phyloP scores from a whole-genome alignment of 2,113 vertebrate species.

The Silurus asotus region DNA sequence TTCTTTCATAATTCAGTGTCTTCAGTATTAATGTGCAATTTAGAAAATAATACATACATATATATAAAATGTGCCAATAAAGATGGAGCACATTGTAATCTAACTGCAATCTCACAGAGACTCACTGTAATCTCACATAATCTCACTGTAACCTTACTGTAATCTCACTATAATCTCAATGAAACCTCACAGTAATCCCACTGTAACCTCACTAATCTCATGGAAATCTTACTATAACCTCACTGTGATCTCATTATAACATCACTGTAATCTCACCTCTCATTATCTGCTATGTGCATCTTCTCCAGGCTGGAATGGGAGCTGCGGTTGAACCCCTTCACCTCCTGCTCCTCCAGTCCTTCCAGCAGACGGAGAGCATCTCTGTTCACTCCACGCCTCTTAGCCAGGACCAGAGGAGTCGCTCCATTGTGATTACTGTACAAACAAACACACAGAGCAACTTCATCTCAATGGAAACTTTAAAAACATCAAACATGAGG shows the following conservation, averaged over 20 bases:
- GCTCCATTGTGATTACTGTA: constrained; percentile 87
- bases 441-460: neutral
- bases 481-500: neutral
- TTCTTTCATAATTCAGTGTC: too few species aligned
- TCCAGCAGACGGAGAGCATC: constrained; percentile 85
- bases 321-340: constrained; percentile 86
- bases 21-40: too few species aligned
- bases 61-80: neutral
- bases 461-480: neutral
- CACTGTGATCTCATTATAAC: too few species aligned
- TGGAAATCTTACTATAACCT: too few species aligned
- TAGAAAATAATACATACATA: too few species aligned
- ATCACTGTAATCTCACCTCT: constrained; percentile 70
- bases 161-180: too few species aligned
- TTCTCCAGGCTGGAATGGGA: constrained; percentile 85
- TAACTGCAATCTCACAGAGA: too few species aligned
- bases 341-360: constrained; percentile 85
- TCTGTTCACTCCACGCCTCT: constrained; percentile 84
- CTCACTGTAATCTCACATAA: too few species aligned
- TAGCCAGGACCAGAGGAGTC: constrained; percentile 84
- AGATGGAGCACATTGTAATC: neutral
- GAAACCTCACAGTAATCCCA: too few species aligned
- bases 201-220: too few species aligned
- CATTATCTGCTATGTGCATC: constrained; percentile 83
- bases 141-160: too few species aligned